Base-by-base conservation (phyloP, 1,140 invertebrate species). In the Drosophila rhopaloa region DNA sequence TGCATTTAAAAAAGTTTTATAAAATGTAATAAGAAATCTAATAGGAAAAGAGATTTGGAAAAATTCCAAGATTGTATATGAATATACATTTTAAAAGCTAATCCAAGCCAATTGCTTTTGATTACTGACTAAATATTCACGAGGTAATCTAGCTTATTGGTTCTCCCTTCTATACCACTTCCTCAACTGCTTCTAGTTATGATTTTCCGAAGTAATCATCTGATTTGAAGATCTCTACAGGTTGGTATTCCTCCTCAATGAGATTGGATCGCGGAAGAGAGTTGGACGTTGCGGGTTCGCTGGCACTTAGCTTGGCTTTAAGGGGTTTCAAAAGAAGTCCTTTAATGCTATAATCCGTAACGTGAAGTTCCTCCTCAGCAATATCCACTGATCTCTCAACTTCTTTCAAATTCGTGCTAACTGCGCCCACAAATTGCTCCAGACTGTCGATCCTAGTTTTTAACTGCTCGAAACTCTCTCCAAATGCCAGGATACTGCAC, bases 291-390 rank as follows among this genome's bases (percentile, higher is more conserved):
- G 38, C 5, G 7, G 68, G 2, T 11, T 88, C 86, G 5, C 73
- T 11, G 24, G 70, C 50, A 10, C 47, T 40, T 8, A 82, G 50
- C 47, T 86, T 84, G 6, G 90, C 77, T 43, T 77, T 81, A 0
- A 92, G 48, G 0, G 91, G 91, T 43, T 92, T 92, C 1, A 91
- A 29, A 0, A 92, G 53, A 4, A 92, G 53, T 5, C 91, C 91
- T 47, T 81, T 91, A 3, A 92, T 56, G 40, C 91, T 92, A 47
- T 91, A 91, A 32, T 92, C 91, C 32, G 91, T 91, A 0, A 92
- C 84, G 59, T 81, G 80, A 0, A 92, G 78, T 47, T 92, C 91
- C 47, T 77, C 76, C 55, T 92, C 91, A 0, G 91, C 90, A 6
- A 91, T 73, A 29, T 91, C 84, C 11, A 92, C 73, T 1, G 88